Conservation (phyloP, 2,113 vertebrate genomes). For the Cyanoramphus novaezelandiae region DNA sequence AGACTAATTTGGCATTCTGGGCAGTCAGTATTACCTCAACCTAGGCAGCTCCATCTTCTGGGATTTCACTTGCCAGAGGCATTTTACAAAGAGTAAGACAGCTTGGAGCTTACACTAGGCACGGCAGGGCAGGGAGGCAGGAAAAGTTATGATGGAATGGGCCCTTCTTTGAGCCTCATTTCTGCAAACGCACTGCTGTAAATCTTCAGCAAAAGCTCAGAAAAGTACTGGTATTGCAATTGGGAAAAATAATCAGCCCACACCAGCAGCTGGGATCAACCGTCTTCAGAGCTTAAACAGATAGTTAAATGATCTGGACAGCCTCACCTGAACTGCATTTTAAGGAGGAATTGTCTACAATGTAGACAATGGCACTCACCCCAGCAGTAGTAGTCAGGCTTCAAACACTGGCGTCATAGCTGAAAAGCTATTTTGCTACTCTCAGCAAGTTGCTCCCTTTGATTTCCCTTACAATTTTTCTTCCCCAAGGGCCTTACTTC, state of each 20-base stretch:
- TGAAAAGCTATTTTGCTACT: not conserved
- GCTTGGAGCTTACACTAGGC: not conserved
- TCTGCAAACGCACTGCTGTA: not conserved
- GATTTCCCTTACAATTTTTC: not conserved
- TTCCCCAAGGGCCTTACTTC: not conserved
- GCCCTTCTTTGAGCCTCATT: not conserved
- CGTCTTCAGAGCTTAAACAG: not conserved
- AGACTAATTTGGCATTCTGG: slow-evolving; percentile 27
- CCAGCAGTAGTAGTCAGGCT: not conserved
- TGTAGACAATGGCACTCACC: not conserved
- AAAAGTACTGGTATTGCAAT: not conserved
- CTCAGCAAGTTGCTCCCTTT: not conserved
- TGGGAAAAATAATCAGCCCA: not conserved
- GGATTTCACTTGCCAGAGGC: not conserved
- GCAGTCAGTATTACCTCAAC: not conserved
- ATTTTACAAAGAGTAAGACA: not conserved
- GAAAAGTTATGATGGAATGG: not conserved
- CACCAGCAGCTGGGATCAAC: not conserved
- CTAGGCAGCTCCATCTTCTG: not conserved
- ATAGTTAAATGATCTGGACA: not conserved
- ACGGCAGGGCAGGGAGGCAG: not conserved
- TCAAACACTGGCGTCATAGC: rapidly evolving
- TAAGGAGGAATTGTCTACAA: not conserved
- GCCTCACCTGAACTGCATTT: not conserved
- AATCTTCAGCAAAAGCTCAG: not conserved